Evolutionary conservation across 2,888 invertebrate species (phyloP), one percentile per base, ranked within the genome.

Genomic region (Dolichomitus sp.): DNA sequence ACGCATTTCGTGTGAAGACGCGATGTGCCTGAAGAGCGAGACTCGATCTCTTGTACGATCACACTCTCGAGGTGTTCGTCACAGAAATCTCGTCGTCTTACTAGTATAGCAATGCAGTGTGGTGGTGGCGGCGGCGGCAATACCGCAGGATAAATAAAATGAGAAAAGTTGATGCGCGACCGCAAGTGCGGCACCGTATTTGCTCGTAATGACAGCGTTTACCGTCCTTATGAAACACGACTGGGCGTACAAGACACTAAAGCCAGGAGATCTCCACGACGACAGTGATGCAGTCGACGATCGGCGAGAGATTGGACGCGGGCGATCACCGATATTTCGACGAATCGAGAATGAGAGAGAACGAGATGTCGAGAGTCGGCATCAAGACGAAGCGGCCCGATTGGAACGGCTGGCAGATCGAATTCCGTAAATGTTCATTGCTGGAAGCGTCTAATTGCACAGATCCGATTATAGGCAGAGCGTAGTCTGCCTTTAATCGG

Each of bases 151-250:
- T 40, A 77, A 69, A 75, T 66, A 72, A 70, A 74, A 33, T 59
- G 33, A 40, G 50, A 73, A 23, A 78, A 17, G 42, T 54, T 19
- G 37, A 54, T 75, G 76, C 57, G 74, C 57, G 81, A 87, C 87
- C 90, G 84, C 90, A 86, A 88, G 72, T 77, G 76, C 50, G 82
- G 85, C 73, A 79, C 81, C 86, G 75, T 85, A 85, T 84, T 84
- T 85, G 83, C 83, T 84, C 86, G 84, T 90, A 90, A 90, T 86
- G 88, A 88, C 85, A 86, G 87, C 86, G 86, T 88, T 90, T 89
- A 88, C 87, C 84, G 85, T 77, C 76, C 86, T 87, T 87, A 84
- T 81, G 89, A 86, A 88, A 89, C 87, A 86, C 88, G 87, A 86
- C 63, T 48, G 57, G 61, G 42, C 11, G 52, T n/a, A 40, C 14